Base-by-base conservation (phyloP, 1,140 invertebrate genomes). In the Oryctes rhinoceros region DNA sequence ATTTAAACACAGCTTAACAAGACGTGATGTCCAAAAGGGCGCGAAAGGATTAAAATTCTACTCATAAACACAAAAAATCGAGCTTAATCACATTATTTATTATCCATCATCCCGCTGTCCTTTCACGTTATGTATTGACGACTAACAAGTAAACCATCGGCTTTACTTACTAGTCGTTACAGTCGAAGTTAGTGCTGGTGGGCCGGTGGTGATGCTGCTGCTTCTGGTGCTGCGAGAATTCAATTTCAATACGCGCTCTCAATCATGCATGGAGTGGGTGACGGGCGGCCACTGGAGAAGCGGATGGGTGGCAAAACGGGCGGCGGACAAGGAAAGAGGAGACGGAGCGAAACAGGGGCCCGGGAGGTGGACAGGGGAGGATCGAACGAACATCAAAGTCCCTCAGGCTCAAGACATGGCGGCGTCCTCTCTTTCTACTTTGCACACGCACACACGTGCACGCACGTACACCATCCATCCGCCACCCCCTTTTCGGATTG, bases 211-310 rank as follows among this genome's bases (percentile, higher is more conserved):
- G 91, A 84, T 76, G 89, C 88, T 75, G 89, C 88, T 71, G 37
- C 15, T 59, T n/a, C n/a, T n/a, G 53, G 13, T 18, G 79, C 83
- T 85, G 81, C 24, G 75, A 84, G 85, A 87, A 87, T 87, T 87
- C 86, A 87, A 87, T 87, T 87, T 87, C 86, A 87, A 86, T 87
- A 86, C 86, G 83, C 83, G 85, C 86, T 84, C 85, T 87, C 86
- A 86, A 86, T 87, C 86, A 85, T 87, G 85, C 85, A 87, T 87
- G 85, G 86, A 84, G 81, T 83, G 81, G 81, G 80, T 78, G 81
- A 80, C 13, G 79, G 49, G 83, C 44, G 79, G 79, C 82, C 65
- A 77, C 62, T 39, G 78, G 81, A 76, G 75, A 76, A 44, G 78
- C 39, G 78, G 35, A 76, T 20, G 78, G 49, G 80, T 35, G 53